Base-by-base conservation (phyloP, 1,140 invertebrate species). In the Schlechtendalia chinensis region DNA sequence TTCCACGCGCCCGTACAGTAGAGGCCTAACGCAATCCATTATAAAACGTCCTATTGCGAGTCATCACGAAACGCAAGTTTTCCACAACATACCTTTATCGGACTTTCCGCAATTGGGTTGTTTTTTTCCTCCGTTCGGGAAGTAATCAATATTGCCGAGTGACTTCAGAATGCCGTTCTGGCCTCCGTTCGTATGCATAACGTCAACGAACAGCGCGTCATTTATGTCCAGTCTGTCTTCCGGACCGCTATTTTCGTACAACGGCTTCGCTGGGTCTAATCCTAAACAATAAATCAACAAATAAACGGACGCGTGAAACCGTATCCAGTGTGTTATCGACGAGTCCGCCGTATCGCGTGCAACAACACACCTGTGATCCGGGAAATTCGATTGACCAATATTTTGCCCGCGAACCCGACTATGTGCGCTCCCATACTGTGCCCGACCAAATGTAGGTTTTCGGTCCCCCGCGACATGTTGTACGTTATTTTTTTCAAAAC, bases 191-290 rank as follows among this genome's bases (percentile, higher is more conserved):
- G 90, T 92, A 80, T 94, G 93, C 81, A 94, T 90, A 0, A 91
- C 87, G 82, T 93, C 92, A 0, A 94, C 92, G 74, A 91, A 92
- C 8, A 87, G 85, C 1, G 91, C 93, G 83, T 94, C 92, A 0
- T 86, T 86, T 1, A 85, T 83, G 82, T 90, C 89, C 0, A 94
- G 84, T 27, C 91, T 87, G 53, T 89, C 86, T 0, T 86, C 81
- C 8, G 88, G 87, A 2, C 88, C 85, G 17, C 89, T 83, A 83
- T 91, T 88, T 14, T 65, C 65, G 84, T 92, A 93, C 81, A 88
- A 87, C 0, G 92, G 92, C 3, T 90, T 88, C 0, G 92, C 92
- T 1, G 92, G 91, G 86, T 94, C 92, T 83, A 93, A 74, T 27
- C 83, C 83, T 75, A 32, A 50, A 24, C n/a, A n/a, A n/a, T n/a